Conservation (phyloP, 1,140 invertebrate species). For the Liolophura sinensis region DNA sequence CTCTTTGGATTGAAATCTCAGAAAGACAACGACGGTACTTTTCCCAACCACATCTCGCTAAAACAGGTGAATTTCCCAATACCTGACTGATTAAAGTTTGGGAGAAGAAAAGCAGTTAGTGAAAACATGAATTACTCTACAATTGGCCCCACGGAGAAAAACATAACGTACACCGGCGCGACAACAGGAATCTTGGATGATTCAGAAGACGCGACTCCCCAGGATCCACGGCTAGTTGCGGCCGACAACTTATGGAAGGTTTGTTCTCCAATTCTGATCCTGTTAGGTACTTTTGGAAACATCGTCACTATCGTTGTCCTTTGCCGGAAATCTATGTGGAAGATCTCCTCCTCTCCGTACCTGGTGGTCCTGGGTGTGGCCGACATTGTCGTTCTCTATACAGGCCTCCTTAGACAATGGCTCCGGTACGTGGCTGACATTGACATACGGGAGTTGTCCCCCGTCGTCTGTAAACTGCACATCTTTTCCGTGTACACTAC, state of each 20-base stretch:
- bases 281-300: slow-evolving; percentile 31
- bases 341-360: neutral
- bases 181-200: no score
- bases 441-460: slow-evolving; percentile 2
- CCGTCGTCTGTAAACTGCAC: slow-evolving; percentile 4
- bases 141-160: no score
- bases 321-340: neutral
- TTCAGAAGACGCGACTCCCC: no score
- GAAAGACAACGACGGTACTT: no score
- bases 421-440: neutral
- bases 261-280: slow-evolving; percentile 22
- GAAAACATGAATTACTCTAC: no score
- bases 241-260: slow-evolving; percentile 16
- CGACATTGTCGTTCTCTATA: neutral
- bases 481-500: slow-evolving; percentile 6
- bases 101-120: no score
- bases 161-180: no score
- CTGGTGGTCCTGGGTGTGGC: neutral
- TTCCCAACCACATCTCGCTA: no score
- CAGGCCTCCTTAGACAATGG: neutral
- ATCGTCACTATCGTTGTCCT: slow-evolving; percentile 26
- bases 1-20: no score
- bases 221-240: neutral
- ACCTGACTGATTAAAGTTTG: no score
- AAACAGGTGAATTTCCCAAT: no score